phyloP scores from a whole-genome alignment of 92 coral and sea anemone genomes.

The Pocillopora meandrina region DNA sequence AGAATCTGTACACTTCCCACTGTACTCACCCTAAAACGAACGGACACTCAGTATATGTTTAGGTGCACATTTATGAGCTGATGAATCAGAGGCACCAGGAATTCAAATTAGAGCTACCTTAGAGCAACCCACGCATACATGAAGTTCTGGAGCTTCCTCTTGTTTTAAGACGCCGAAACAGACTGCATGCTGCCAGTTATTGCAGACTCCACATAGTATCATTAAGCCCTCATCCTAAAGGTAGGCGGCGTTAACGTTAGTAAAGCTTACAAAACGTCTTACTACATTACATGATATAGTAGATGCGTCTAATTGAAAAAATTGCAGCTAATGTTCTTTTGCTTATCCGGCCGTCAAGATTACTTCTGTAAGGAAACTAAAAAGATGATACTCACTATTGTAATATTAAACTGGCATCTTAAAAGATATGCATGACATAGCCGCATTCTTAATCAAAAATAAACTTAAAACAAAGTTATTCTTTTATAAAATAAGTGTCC shows the following conservation, averaged over 20 bases:
- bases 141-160: conserved; percentile 87
- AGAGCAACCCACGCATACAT: conserved; percentile 85
- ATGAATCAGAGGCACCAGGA: background rate
- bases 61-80: background rate
- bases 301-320: too few species aligned
- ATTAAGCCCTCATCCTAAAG: conserved; percentile 93
- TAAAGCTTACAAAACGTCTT: background rate
- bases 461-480: too few species aligned
- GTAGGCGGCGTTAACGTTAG: background rate
- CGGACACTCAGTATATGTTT: background rate
- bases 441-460: too few species aligned
- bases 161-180: conserved; percentile 90
- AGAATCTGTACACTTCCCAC: conserved; percentile 79
- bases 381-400: too few species aligned
- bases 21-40: conserved; percentile 54
- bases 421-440: too few species aligned
- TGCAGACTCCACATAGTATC: conserved; percentile 91
- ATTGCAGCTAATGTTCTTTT: too few species aligned
- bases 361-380: too few species aligned
- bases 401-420: too few species aligned
- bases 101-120: conserved; percentile 54
- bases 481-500: too few species aligned
- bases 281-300: background rate
- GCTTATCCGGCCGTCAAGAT: too few species aligned
- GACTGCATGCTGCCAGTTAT: conserved; percentile 95